Evolutionary conservation across 2,888 invertebrate genomes (phyloP), one percentile per base, ranked within the genome.

Genomic region (Beris chalybata): DNA sequence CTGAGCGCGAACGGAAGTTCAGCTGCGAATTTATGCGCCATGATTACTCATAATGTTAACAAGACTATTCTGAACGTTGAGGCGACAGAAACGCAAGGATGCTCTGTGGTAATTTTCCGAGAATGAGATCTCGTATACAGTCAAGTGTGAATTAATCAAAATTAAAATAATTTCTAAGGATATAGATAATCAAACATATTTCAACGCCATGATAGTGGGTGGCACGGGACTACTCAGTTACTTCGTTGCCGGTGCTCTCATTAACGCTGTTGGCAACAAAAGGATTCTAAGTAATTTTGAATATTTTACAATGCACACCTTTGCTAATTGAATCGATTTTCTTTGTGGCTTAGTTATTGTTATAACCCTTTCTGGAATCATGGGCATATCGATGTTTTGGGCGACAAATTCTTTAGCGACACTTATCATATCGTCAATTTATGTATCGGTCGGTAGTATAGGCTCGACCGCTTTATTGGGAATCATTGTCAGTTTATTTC

Each of bases 181-280:
- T 2, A 77, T 83, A 32, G 83, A 87, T 0, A 84, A 86, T 72
- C 81, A 83, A 57, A 88, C 89, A 6, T 91, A 90, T 71, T 81
- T 87, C 4, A 90, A 90, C 75, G 87, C 88, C 15, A 86, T 87
- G 0, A 85, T 88, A 2, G 88, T 90, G 1, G 86, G 89, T 0
- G 76, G 84, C 0, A 85, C 86, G 0, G 85, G 87, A 0, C 82
- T 89, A 4, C 75, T 86, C 29, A 86, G 87, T 0, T 91, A 88
- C 72, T 81, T 86, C 0, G 78, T 89, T 52, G 89, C 84, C 6
- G 84, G 84, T 32, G 75, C 76, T n/a, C 72, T 86, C 7, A 81
- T 87, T 15, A 83, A 83, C 38, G 75, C 76, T 4, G 50, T 84
- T 43, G 85, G 86, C 44, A 84, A 84, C 69, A 85, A 84, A 71